phyloP scores from a whole-genome alignment of 2,888 invertebrate genomes.

The Cybosia mesomella region DNA sequence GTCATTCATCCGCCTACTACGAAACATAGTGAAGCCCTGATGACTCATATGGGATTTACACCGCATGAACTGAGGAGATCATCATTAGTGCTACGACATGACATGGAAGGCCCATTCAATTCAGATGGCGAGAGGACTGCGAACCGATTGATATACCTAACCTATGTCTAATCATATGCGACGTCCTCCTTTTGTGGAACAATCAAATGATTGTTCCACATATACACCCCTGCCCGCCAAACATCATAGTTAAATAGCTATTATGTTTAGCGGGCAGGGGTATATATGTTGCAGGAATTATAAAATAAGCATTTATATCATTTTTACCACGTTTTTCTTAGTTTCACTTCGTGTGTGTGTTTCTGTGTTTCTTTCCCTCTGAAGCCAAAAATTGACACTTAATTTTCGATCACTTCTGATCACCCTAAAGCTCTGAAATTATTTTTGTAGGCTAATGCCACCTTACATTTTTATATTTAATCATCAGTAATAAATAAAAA shows the following conservation, averaged over 20 bases:
- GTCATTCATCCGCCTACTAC: not conserved
- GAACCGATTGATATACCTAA: not conserved
- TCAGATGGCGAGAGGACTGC: not conserved
- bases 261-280: not conserved
- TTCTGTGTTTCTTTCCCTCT: no score
- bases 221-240: no score
- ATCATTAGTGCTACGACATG: not conserved
- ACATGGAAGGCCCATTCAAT: not conserved
- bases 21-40: not conserved
- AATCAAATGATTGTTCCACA: no score
- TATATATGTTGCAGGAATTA: not conserved
- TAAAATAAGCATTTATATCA: not conserved
- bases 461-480: no score
- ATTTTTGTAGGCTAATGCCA: no score
- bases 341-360: no score
- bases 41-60: not conserved
- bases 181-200: not conserved
- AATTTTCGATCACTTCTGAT: no score
- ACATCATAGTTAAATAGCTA: no score
- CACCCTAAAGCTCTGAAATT: no score
- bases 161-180: not conserved
- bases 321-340: no score
- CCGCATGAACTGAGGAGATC: constrained; percentile 1
- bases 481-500: no score
- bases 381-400: no score